These are phyloP conservation scores for Yponomeuta cagnagella DNA, from an alignment of 2,888 invertebrate genomes.

Conservation along the genomic window DNA sequence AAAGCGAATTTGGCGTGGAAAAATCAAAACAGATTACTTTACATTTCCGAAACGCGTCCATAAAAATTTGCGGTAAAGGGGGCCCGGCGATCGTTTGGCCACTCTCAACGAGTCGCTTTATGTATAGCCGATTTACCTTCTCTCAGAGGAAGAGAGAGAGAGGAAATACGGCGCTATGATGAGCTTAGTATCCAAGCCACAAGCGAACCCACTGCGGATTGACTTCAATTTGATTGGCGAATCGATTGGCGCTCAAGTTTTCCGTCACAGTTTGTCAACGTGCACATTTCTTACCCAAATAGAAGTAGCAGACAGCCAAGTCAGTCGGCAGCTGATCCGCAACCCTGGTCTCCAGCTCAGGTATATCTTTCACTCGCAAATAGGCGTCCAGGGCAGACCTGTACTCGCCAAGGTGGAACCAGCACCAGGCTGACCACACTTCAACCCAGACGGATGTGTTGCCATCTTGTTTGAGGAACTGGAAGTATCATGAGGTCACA, in stretches of 20 bases:
- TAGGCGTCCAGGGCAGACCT: conserved; percentile 83
- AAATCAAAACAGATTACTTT: too few relatives aligned
- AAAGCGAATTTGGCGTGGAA: too few relatives aligned
- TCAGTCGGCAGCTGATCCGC: conserved; percentile 82
- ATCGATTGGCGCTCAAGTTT: too few relatives aligned
- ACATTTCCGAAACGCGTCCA: too few relatives aligned
- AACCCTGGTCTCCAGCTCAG: conserved; percentile 65
- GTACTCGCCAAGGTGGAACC: conserved; percentile 97
- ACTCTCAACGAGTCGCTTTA: not conserved
- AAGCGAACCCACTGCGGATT: not conserved
- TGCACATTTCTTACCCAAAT: conserved; percentile 79
- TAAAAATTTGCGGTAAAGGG: too few relatives aligned
- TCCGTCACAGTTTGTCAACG: too few relatives aligned
- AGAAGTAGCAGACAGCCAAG: conserved; percentile 96
- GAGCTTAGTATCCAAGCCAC: too few relatives aligned
- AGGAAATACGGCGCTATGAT: not conserved
- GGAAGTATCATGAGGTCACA: conserved; percentile 9
- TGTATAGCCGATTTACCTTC: not conserved
- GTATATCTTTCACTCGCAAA: conserved; percentile 52
- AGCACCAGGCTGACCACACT: conserved; percentile 95
- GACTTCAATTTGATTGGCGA: too few relatives aligned
- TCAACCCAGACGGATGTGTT: conserved; percentile 68
- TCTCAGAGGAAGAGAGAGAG: not conserved
- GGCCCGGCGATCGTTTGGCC: too few relatives aligned
- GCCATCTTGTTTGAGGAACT: conserved; percentile 63